Evolutionary conservation across 2,113 vertebrate species (phyloP).

Genomic region (Nibea coibor): DNA sequence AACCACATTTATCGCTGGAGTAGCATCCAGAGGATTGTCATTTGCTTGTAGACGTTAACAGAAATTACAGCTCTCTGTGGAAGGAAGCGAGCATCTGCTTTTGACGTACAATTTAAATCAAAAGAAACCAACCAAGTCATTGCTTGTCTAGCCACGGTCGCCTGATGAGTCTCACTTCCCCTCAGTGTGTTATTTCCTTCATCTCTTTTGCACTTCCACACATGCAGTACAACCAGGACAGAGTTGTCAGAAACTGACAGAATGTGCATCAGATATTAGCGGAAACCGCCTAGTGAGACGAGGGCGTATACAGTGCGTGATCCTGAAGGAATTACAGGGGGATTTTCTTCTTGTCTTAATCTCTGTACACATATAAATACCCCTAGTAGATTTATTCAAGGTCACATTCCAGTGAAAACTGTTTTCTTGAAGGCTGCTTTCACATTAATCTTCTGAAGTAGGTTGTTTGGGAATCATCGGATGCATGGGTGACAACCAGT

Average conservation of each 20-base stretch:
- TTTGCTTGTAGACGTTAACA: conserved; percentile 10
- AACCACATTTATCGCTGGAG: conserved; percentile 17
- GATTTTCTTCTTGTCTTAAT: not conserved
- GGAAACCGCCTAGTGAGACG: conserved; percentile 1
- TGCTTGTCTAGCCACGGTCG: conserved; percentile 16
- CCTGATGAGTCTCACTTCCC: conserved; percentile 16
- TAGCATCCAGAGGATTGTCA: conserved; percentile 10
- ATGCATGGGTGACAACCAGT: not conserved
- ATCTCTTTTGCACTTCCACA: conserved; percentile 12
- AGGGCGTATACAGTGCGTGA: not conserved
- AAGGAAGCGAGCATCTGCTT: conserved; percentile 26
- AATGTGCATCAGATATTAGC: conserved; percentile 34
- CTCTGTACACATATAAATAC: not conserved
- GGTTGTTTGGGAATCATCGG: not conserved
- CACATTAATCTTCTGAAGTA: not conserved
- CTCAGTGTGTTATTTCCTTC: conserved; percentile 41
- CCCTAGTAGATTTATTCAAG: not conserved
- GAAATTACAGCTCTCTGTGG: conserved; percentile 30
- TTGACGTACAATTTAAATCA: conserved; percentile 46
- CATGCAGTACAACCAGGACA: not conserved
- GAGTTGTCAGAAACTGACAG: conserved; percentile 5
- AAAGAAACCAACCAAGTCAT: conserved; percentile 54
- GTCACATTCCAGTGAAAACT: not conserved
- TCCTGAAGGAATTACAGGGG: not conserved
- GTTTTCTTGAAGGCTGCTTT: not conserved